Percentiles rank a stretch among this genome's conserved stretches.
Evolutionary conservation across 2,113 vertebrate genomes (phyloP).

Genomic region (Rhineura floridana): DNA sequence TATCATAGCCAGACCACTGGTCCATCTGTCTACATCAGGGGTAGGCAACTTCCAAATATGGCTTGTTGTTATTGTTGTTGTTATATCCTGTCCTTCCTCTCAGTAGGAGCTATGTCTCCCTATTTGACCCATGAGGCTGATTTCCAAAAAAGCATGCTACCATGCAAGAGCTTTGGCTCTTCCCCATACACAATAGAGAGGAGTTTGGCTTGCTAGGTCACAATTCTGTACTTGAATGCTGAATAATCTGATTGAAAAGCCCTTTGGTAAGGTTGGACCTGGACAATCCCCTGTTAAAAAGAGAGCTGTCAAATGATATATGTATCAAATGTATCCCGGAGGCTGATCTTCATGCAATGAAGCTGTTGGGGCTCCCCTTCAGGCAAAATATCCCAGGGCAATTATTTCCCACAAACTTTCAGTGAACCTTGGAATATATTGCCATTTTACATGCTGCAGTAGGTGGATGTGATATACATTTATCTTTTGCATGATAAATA

Average conservation of each 20-base stretch:
- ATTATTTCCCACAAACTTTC: slow-evolving; percentile 74
- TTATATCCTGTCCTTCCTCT: no score
- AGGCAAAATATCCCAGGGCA: slow-evolving; percentile 39
- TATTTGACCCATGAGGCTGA: no score
- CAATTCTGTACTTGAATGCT: no score
- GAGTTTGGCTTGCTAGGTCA: neutral
- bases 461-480: slow-evolving; percentile 71
- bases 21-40: neutral
- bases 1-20: neutral
- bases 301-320: no score
- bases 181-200: neutral
- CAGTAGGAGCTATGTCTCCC: no score
- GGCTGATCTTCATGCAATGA: neutral
- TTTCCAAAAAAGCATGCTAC: no score
- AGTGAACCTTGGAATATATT: slow-evolving; percentile 76
- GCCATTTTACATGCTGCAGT: slow-evolving; percentile 58
- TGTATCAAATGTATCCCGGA: no score
- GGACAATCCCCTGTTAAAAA: no score
- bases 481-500: slow-evolving; percentile 76
- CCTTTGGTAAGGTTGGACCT: neutral
- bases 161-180: no score
- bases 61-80: no score
- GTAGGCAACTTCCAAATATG: neutral
- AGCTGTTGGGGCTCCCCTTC: slow-evolving; percentile 10
- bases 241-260: neutral